Evolutionary conservation across 2,888 invertebrate genomes (phyloP).

Genomic region (Xylophagus ater): DNA sequence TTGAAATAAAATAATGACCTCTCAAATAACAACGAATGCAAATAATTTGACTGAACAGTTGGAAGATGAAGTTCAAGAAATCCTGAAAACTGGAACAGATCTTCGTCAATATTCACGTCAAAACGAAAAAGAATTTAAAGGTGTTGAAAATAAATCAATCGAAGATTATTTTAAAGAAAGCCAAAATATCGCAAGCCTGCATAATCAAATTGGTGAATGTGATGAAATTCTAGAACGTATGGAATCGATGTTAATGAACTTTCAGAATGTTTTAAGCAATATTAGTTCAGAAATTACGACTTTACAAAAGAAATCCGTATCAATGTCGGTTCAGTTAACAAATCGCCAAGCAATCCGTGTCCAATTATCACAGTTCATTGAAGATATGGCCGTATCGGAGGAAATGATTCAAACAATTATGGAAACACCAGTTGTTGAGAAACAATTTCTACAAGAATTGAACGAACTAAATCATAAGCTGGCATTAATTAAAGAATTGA

Average conservation of each 20-base stretch:
- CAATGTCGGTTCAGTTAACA: slow-evolving; percentile 90
- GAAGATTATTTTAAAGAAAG: slow-evolving; percentile 90
- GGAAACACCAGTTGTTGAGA: slow-evolving; percentile 85
- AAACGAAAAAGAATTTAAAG: slow-evolving; percentile 82
- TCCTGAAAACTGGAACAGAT: slow-evolving; percentile 87
- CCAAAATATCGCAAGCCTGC: slow-evolving; percentile 86
- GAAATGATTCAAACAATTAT: slow-evolving; percentile 83
- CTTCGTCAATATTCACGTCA: slow-evolving; percentile 87
- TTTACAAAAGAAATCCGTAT: slow-evolving; percentile 86
- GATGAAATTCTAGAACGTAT: slow-evolving; percentile 84
- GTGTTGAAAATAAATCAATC: slow-evolving; percentile 78
- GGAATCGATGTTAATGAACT: slow-evolving; percentile 62
- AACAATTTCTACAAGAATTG: slow-evolving; percentile 82
- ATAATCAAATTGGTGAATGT: slow-evolving; percentile 91
- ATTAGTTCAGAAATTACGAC: slow-evolving; percentile 95
- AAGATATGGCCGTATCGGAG: slow-evolving; percentile 96
- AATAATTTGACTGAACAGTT: slow-evolving; percentile 37
- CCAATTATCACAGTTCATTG: slow-evolving; percentile 95
- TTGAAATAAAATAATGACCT: too few species aligned
- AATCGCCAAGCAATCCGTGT: slow-evolving; percentile 91
- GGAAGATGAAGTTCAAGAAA: slow-evolving; percentile 87
- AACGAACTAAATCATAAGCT: slow-evolving; percentile 93
- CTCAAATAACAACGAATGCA: too few species aligned
- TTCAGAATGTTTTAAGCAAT: slow-evolving; percentile 85
- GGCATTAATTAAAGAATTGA: slow-evolving; percentile 89